Percentiles rank a stretch among this genome's conserved stretches.
Evolutionary conservation across 1,140 invertebrate genomes (phyloP).

Genomic region (Trachymyrmex septentrionalis): DNA sequence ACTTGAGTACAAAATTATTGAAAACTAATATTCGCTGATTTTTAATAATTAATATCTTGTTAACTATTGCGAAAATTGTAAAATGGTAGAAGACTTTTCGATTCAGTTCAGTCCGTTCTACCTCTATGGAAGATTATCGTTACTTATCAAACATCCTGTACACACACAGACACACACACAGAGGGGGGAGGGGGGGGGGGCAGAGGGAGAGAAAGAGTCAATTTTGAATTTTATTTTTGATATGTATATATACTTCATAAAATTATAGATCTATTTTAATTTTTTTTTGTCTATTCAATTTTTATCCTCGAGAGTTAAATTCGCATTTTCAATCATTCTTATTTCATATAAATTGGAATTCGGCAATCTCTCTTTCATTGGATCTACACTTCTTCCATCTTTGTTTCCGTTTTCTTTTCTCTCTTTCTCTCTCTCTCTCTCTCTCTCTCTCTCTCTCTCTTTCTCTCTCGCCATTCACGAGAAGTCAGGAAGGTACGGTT

Average conservation of each 20-base stretch:
- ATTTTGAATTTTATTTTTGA: neutral
- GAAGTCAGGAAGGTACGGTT: constrained; percentile 31
- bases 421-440: neutral
- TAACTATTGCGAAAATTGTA: no score
- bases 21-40: no score
- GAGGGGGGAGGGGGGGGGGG: no score
- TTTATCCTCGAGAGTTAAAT: neutral
- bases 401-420: neutral
- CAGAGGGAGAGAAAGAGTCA: no score
- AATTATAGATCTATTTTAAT: neutral
- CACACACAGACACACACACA: no score
- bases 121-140: no score
- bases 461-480: constrained; percentile 40
- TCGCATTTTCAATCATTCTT: neutral
- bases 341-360: neutral
- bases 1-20: no score
- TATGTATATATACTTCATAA: no score
- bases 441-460: neutral
- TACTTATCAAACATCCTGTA: no score
- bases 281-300: neutral
- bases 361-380: constrained; percentile 44
- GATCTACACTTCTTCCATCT: neutral
- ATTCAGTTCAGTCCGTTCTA: no score
- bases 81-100: no score
- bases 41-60: no score